Conservation (phyloP, 1,140 invertebrate genomes). For the Apolygus lucorum region DNA sequence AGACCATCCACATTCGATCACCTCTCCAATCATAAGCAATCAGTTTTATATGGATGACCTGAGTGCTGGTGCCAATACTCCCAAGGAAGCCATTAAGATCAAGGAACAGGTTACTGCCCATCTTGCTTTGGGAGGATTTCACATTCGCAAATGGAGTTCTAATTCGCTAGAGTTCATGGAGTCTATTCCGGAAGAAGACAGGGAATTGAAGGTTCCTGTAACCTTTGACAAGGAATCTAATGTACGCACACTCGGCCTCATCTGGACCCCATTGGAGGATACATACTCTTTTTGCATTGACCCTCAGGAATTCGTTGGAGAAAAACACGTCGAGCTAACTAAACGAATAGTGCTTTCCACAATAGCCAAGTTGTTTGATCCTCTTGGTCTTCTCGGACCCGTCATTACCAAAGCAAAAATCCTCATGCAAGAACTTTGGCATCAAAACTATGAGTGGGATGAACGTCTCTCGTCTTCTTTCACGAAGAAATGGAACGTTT, state of each 20-base stretch:
- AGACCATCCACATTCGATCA: neutral
- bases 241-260: constrained; percentile 35
- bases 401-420: constrained; percentile 23
- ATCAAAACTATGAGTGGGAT: constrained; percentile 24
- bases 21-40: constrained; percentile 32
- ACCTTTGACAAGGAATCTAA: constrained; percentile 25
- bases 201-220: constrained; percentile 13
- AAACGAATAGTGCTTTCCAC: constrained; percentile 26
- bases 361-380: constrained; percentile 30
- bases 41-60: constrained; percentile 43
- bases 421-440: constrained; percentile 31
- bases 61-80: constrained; percentile 35
- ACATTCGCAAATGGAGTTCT: constrained; percentile 35
- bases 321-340: constrained; percentile 3
- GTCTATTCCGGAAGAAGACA: constrained; percentile 22
- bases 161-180: constrained; percentile 31
- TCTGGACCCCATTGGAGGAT: constrained; percentile 35
- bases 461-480: constrained; percentile 7
- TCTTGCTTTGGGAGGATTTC: constrained; percentile 33
- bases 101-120: constrained; percentile 31
- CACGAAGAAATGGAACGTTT: constrained; percentile 13
- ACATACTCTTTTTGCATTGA: constrained; percentile 28
- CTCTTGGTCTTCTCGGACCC: constrained; percentile 28
- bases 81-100: constrained; percentile 35
- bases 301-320: neutral